These are phyloP conservation scores for Laspeyria flexula DNA, from an alignment of 2,888 invertebrate genomes.

Conservation along the genomic window DNA sequence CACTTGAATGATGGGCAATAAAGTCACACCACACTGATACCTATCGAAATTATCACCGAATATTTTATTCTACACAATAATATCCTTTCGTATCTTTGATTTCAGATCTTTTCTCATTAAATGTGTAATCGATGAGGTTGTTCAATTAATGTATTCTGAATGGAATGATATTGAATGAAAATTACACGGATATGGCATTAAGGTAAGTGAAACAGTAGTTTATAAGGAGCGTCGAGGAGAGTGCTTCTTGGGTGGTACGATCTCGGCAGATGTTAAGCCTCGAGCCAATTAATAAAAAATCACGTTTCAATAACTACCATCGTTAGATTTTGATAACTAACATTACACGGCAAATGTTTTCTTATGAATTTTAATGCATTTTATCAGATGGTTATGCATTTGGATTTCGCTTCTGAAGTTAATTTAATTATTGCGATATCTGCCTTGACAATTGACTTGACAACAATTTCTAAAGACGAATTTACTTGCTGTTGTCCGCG, in stretches of 20 bases:
- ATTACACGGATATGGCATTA: conserved; percentile 52
- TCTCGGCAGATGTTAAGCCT: conserved; percentile 59
- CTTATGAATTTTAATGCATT: conserved; percentile 66
- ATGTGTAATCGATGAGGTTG: conserved; percentile 45
- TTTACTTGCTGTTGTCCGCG: no score
- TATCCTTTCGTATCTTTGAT: conserved; percentile 27
- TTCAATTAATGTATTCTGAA: conserved; percentile 53
- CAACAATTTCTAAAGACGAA: no score
- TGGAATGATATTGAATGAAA: conserved; percentile 50
- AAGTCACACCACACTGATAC: conserved; percentile 45
- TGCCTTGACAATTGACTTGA: no score
- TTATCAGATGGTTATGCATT: conserved; percentile 15
- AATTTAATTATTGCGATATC: conserved; percentile 24
- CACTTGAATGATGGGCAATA: conserved; percentile 57
- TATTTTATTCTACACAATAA: conserved; percentile 22
- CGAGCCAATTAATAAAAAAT: conserved; percentile 62
- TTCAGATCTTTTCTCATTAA: conserved; percentile 49
- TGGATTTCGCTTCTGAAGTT: conserved; percentile 11
- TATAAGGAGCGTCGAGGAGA: conserved; percentile 19
- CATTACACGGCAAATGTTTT: conserved; percentile 57
- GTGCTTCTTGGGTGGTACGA: conserved; percentile 62
- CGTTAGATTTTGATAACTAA: conserved; percentile 60
- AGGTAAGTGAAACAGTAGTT: conserved; percentile 32
- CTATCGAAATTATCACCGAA: conserved; percentile 40
- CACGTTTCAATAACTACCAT: conserved; percentile 66